phyloP scores from a whole-genome alignment of 1,140 invertebrate genomes.

The Pogonomyrmex barbatus region DNA sequence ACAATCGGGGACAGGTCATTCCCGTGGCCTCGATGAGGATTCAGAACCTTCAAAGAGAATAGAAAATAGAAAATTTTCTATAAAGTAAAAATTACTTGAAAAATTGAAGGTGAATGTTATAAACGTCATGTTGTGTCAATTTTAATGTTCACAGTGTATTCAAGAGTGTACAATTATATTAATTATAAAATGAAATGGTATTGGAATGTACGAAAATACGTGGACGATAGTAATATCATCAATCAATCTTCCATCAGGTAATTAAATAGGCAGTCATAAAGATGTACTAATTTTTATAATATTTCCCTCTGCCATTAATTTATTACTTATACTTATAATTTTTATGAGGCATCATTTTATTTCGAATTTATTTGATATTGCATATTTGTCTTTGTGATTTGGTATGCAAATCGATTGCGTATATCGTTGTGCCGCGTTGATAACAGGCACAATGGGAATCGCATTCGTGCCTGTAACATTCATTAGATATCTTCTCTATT shows the following conservation, averaged over 20 bases:
- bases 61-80: neutral
- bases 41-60: neutral
- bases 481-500: constrained; percentile 24
- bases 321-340: constrained; percentile 18
- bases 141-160: too few relatives aligned
- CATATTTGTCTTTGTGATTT: neutral
- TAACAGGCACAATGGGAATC: constrained; percentile 26
- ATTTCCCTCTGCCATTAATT: neutral
- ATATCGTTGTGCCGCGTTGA: neutral
- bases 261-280: neutral
- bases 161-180: too few relatives aligned
- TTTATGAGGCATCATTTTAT: too few relatives aligned
- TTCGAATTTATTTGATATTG: constrained; percentile 8
- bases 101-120: neutral
- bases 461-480: constrained; percentile 25
- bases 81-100: neutral
- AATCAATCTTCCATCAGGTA: neutral
- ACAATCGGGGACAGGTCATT: constrained; percentile 18
- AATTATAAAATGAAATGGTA: neutral
- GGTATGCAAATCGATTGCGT: neutral
- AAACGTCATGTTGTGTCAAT: neutral
- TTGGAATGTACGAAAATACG: neutral
- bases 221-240: neutral
- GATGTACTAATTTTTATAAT: neutral
- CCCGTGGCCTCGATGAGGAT: neutral